A percentile compares a stretch with the other conserved stretches of the same genome.
Conservation (phyloP, 2,113 vertebrate genomes). For the Boulengeromyrus knoepffleri region DNA sequence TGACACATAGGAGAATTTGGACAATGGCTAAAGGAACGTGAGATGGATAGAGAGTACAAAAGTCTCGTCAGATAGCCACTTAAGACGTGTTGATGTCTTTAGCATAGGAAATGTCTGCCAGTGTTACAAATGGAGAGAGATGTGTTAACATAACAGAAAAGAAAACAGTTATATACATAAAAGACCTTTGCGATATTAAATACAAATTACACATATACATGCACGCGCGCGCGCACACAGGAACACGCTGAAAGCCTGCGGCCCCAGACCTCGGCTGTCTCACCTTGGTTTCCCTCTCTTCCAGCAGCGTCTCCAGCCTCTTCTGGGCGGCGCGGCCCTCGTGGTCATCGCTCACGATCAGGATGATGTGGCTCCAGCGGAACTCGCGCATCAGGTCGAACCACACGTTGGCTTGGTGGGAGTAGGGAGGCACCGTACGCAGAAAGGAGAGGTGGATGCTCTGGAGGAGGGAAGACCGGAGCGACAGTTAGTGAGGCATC, state of each 20-base stretch:
- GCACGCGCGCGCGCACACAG: slow-evolving; percentile 8
- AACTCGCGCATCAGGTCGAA: slow-evolving; percentile 98
- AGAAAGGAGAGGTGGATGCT: slow-evolving; percentile 97
- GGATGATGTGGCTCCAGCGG: slow-evolving; percentile 95
- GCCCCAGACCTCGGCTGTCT: slow-evolving; percentile 43
- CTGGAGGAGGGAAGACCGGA: slow-evolving; percentile 49
- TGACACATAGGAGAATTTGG: slow-evolving; percentile 77
- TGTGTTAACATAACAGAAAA: slow-evolving; percentile 68
- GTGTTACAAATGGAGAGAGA: slow-evolving; percentile 76
- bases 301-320: slow-evolving; percentile 92
- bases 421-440: slow-evolving; percentile 92
- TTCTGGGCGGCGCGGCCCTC: slow-evolving; percentile 95
- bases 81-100: slow-evolving; percentile 75
- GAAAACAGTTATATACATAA: slow-evolving; percentile 43
- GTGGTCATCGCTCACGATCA: slow-evolving; percentile 95
- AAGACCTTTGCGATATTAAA: slow-evolving; percentile 59
- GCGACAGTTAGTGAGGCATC: background rate
- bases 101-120: slow-evolving; percentile 68
- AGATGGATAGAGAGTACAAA: slow-evolving; percentile 80
- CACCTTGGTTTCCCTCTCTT: slow-evolving; percentile 97
- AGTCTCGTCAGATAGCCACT: slow-evolving; percentile 75
- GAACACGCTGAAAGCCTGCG: background rate
- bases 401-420: slow-evolving; percentile 96
- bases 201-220: slow-evolving; percentile 38
- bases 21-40: slow-evolving; percentile 81